Base-by-base conservation (phyloP, 2,113 vertebrate species). In the Acinonyx jubatus region DNA sequence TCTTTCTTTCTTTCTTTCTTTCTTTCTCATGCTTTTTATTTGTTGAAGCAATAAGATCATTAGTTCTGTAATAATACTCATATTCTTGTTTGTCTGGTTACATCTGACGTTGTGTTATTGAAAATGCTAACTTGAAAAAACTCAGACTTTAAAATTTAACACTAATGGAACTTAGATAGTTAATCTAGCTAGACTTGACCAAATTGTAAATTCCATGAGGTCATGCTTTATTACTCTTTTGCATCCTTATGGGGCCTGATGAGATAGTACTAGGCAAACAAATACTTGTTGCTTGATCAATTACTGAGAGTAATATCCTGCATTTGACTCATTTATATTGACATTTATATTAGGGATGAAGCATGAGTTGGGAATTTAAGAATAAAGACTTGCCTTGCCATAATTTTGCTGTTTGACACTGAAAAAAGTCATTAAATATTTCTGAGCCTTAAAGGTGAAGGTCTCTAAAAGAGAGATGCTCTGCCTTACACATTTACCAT, bases 81-180 rank as follows among this genome's bases (percentile, higher is more conserved):
- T 15, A 92, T 80, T 96, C 45, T 69, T 78, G 5, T 63, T 83
- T 90, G 31, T 31, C 66, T 82, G 38, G n/a, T 88, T 81, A 48
- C 10, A 86, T 55, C 66, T 31, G 50, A 21, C 65, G 18, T 29
- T n/a, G 7, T 80, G 33, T 69, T 82, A 83, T 27, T 96, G 63
- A 90, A 96, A 96, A 94, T 48, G 12, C 11, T 84, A 88, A 94
- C 21, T 87, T 94, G 14, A 78, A 89, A 96, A 79, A 80, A 78
- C 19, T n/a, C 27, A 97, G 36, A 94, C 69, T 94, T 94, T 69
- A 83, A 92, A 92, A 89, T 55, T 57, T 87, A 82, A 55, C 50
- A 68, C 5, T 27, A 81, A 57, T 23, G 82, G 45, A 86, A 86
- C n/a, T 69, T n/a, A 87, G 19, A 27, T 63, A 48, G 29, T 55